Evolutionary conservation across 2,113 vertebrate species (phyloP), one percentile per base, ranked within the genome.

Genomic region (Dermatemys mawii): DNA sequence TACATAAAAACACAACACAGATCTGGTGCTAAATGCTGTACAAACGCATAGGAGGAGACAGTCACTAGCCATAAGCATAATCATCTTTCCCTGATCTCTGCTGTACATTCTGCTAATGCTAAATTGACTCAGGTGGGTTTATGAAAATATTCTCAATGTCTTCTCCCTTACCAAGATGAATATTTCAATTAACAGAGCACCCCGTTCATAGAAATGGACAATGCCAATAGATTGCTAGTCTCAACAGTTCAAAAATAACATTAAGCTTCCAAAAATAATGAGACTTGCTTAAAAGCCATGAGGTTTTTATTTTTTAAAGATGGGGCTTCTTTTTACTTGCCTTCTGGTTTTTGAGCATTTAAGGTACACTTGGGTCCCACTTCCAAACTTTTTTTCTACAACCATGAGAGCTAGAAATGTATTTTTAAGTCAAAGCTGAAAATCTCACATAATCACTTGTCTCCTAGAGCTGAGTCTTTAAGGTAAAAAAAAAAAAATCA

Each of bases 321-420:
- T 46, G 1, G 17, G 7, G 0, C 7, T 35, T 76, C 0, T 46
- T 78, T 87, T 81, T 84, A n/a, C 44, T 81, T 78, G 35, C 4
- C 9, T 89, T 4, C 35, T 19, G 14, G 1, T 0, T 60, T 79
- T 88, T 92, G 19, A 86, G 9, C 5, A 6, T 48, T 5, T 22
- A 32, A 22, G 35, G 1, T 73, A 11, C 13, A 17, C 3, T 86
- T 3, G n/a, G 22, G 41, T 6, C 8, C n/a, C 3, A 21, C 1
- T 81, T 90, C 78, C 32, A 81, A 86, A 67, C 2, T 21, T 3
- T 12, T 53, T 67, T 1, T 78, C 91, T 93, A 67, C 41, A 81
- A 7, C 2, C 1, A 27, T 9, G 11, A 83, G 13, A 51, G 5
- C 24, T 75, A 75, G 22, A 75, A 75, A 21, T 0, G 44, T 75